Base-by-base conservation (phyloP, 2,113 vertebrate species). In the Mus pahari region DNA sequence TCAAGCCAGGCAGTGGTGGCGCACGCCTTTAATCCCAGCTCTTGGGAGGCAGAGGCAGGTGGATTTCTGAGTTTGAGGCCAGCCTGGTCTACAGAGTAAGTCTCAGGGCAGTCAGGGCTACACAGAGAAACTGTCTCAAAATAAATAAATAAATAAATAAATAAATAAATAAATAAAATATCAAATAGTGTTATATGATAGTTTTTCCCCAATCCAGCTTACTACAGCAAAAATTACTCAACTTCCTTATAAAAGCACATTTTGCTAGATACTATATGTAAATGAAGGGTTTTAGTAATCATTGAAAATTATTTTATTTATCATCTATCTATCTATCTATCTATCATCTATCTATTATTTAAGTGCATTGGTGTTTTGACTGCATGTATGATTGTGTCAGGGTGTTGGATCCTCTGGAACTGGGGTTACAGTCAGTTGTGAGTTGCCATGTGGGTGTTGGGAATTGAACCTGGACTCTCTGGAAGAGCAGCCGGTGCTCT, bases 231-330 rank as follows among this genome's bases (percentile, higher is more conserved):
- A 83, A 93, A 53, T 79, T 89, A 77, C 55, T 88, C 90, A 78
- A 87, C 0, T 22, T 60, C 91, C 94, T 53, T 33, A 68, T 42
- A 88, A 92, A 94, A 39, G 9, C 7, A 0, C n/a, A 33, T 68
- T 77, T 94, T 90, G 7, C 9, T 55, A 7, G 39, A 60, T 64
- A 17, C 45, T 60, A n/a, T 26, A 5, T 77, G 24, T 94, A 93
- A 94, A 89, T 73, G 24, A 92, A 97, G 28, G 22, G n/a, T 91
- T 92, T 88, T 89, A 89, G 58, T 24, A 93, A 48, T 71, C 13
- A 31, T 53, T 42, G 26, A 82, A 39, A 45, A 9, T 45, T 45
- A 19, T 28, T 50, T 16, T 48, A 31, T 31, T 28, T 48, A 31
- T 83, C 58, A 42, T 26, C 42, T 42, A 28, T 39, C 55, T 82